Evolutionary conservation across 1,140 invertebrate genomes (phyloP).

Genomic region (Calliopsis andreniformis): DNA sequence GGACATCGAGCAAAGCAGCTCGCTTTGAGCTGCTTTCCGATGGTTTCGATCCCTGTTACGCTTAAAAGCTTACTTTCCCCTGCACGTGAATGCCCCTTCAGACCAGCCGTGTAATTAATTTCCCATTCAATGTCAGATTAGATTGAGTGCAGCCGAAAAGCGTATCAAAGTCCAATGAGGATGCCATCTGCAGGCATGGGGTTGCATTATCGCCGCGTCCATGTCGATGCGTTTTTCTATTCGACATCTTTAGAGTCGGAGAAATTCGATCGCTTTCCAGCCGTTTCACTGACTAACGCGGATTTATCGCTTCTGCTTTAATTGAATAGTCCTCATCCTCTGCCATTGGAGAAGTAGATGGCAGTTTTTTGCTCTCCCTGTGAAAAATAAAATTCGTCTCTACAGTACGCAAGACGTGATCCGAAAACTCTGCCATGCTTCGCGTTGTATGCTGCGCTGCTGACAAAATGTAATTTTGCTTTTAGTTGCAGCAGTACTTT

Average conservation of each 20-base stretch:
- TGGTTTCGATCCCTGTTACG: not conserved
- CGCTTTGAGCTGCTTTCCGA: slow-evolving; percentile 17
- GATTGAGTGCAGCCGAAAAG: not conserved
- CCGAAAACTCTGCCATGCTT: no score
- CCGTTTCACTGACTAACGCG: not conserved
- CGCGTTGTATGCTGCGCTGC: no score
- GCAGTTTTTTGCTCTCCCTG: not conserved
- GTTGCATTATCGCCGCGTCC: not conserved
- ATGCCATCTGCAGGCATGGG: slow-evolving; percentile 8
- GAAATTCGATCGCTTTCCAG: not conserved
- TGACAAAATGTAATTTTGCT: no score
- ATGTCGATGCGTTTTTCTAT: not conserved
- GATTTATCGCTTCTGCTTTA: slow-evolving; percentile 26
- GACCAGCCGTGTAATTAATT: slow-evolving; percentile 35
- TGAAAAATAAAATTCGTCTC: not conserved
- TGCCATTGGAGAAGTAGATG: not conserved
- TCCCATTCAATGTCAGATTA: slow-evolving; percentile 36
- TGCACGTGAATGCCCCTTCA: not conserved
- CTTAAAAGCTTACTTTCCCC: slow-evolving; percentile 15
- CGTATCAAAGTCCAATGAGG: slow-evolving; percentile 33
- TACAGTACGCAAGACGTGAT: no score
- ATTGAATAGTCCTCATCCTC: slow-evolving; percentile 17
- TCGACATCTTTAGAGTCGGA: no score
- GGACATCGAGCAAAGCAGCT: not conserved
- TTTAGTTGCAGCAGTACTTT: no score